phyloP scores from a whole-genome alignment of 2,797 vertebrate genomes.

The Rhynchotus rufescens region DNA sequence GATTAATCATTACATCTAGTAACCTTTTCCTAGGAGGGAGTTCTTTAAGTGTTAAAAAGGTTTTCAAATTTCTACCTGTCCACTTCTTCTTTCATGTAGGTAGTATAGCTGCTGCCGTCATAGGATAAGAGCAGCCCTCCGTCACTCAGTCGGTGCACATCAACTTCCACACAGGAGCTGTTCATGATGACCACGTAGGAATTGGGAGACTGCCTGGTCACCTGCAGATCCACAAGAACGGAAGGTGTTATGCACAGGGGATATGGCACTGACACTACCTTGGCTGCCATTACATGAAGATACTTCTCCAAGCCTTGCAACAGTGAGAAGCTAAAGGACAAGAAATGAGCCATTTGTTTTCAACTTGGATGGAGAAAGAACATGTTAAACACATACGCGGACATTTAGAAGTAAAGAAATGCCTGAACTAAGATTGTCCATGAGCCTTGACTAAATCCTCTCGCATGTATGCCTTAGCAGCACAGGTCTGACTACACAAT shows the following conservation, averaged over 20 bases:
- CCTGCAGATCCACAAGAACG: conserved; percentile 63
- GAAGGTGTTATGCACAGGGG: not conserved
- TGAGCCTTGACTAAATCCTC: not conserved
- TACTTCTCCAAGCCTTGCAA: not conserved
- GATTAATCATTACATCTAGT: accelerated
- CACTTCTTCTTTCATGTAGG: conserved; percentile 99
- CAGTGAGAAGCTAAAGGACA: not conserved
- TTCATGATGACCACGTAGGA: conserved; percentile 99
- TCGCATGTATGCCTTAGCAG: not conserved
- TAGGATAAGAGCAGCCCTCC: conserved; percentile 96
- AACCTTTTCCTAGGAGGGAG: not conserved
- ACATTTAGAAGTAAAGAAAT: not conserved
- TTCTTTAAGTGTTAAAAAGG: not conserved
- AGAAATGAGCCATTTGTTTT: not conserved
- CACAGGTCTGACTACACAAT: not conserved
- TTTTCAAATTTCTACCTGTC: conserved; percentile 84
- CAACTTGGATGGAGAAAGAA: not conserved
- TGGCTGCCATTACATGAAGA: not conserved
- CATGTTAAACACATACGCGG: not conserved
- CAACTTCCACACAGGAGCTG: conserved; percentile 90
- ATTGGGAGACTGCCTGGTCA: conserved; percentile 96
- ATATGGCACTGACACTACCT: not conserved
- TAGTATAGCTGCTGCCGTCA: conserved; percentile 97
- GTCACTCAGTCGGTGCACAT: conserved; percentile 95
- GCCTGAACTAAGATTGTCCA: not conserved